Conservation (phyloP, 2,888 invertebrate species). For the Troides aeacus region DNA sequence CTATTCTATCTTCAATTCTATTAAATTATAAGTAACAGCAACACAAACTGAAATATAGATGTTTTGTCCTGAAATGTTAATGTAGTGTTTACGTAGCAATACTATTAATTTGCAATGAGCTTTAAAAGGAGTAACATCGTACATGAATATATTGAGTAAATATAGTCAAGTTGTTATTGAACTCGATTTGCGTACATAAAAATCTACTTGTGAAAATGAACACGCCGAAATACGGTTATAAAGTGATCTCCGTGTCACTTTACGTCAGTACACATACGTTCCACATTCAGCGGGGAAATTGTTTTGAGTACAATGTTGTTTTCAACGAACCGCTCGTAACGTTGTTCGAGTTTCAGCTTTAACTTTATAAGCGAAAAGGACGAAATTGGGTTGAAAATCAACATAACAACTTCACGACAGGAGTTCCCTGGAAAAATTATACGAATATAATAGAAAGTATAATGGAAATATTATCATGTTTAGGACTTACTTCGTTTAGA, state of each 20-base stretch:
- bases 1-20: no score
- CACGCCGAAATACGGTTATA: conserved; percentile 6
- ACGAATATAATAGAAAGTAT: not conserved
- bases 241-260: conserved; percentile 13
- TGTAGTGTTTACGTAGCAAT: no score
- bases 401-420: not conserved
- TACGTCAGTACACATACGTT: conserved; percentile 10
- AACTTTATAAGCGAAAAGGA: not conserved
- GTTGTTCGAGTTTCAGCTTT: not conserved
- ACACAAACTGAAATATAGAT: no score
- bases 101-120: not conserved
- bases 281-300: conserved; percentile 17
- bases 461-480: not conserved
- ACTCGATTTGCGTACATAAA: not conserved
- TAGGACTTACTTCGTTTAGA: not conserved
- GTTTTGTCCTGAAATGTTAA: no score
- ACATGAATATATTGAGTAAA: not conserved
- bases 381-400: not conserved
- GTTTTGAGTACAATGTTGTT: conserved; percentile 8
- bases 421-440: not conserved
- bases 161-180: not conserved
- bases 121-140: not conserved
- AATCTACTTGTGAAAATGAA: not conserved
- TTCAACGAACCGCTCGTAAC: conserved; percentile 1
- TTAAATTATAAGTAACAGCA: no score